A percentile compares a stretch with the other conserved stretches of the same genome.
Evolutionary conservation across 2,113 vertebrate genomes (phyloP).

Genomic region (Tyrannus savana): DNA sequence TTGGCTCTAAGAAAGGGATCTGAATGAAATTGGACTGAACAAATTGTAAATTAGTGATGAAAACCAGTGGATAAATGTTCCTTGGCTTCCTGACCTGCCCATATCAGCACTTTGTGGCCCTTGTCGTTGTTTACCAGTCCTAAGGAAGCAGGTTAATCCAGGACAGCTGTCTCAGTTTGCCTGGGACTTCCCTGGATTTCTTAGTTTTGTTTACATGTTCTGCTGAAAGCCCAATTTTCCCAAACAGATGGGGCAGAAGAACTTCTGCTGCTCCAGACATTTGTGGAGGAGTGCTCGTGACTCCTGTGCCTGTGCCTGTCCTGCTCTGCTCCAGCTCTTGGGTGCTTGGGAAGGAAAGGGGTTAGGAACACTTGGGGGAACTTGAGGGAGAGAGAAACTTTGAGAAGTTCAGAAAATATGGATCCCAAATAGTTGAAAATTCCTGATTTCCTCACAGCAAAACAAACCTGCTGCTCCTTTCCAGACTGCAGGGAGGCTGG

Average conservation of each 20-base stretch:
- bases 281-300: neutral
- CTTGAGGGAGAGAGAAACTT: neutral
- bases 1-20: neutral
- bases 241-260: neutral
- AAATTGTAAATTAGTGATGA: neutral
- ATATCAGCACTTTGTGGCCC: neutral
- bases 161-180: neutral
- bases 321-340: neutral
- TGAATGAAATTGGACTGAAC: neutral
- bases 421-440: neutral
- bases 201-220: neutral
- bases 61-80: neutral
- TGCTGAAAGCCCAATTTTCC: neutral
- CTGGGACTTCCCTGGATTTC: neutral
- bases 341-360: neutral
- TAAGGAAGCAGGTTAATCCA: constrained; percentile 6
- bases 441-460: neutral
- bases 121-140: neutral
- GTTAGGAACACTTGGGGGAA: neutral
- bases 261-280: neutral
- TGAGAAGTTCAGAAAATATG: neutral
- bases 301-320: neutral
- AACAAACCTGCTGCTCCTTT: neutral
- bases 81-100: neutral
- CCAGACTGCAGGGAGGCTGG: neutral